Conservation (phyloP, 2,797 vertebrate species). For the Myotis daubentonii region DNA sequence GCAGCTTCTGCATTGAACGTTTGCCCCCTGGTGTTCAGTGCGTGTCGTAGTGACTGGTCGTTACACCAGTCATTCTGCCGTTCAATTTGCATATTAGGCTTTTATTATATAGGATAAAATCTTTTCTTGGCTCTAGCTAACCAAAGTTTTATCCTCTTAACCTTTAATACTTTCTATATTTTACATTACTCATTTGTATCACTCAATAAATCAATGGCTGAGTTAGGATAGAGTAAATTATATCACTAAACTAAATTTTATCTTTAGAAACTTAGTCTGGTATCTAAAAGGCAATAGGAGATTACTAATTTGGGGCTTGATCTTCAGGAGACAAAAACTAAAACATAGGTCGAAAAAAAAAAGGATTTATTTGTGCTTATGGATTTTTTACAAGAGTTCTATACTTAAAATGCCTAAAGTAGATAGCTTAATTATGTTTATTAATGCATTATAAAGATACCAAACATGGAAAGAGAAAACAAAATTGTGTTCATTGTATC, state of each 20-base stretch:
- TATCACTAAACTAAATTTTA: not conserved
- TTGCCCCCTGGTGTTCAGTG: too few species aligned
- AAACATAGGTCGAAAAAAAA: not conserved
- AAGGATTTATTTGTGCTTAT: conserved; percentile 1
- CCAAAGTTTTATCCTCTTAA: not conserved
- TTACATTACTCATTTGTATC: not conserved
- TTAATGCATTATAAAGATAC: not conserved
- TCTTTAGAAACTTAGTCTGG: conserved; percentile 1
- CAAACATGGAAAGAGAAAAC: not conserved
- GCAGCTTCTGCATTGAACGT: too few species aligned
- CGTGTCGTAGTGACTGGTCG: too few species aligned
- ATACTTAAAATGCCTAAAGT: not conserved
- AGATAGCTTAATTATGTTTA: conserved; percentile 31
- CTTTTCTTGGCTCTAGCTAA: not conserved
- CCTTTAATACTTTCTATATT: not conserved
- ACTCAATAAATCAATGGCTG: not conserved
- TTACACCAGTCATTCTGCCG: too few species aligned
- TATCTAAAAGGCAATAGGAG: not conserved
- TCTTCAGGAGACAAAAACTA: not conserved
- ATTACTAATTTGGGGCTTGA: not conserved
- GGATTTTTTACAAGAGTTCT: not conserved
- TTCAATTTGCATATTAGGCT: too few species aligned
- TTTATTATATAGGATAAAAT: not conserved
- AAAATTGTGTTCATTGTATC: conserved; percentile 9
- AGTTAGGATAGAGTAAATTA: not conserved